Base-by-base conservation (phyloP, 1,140 invertebrate species). In the Drosophila nasuta region DNA sequence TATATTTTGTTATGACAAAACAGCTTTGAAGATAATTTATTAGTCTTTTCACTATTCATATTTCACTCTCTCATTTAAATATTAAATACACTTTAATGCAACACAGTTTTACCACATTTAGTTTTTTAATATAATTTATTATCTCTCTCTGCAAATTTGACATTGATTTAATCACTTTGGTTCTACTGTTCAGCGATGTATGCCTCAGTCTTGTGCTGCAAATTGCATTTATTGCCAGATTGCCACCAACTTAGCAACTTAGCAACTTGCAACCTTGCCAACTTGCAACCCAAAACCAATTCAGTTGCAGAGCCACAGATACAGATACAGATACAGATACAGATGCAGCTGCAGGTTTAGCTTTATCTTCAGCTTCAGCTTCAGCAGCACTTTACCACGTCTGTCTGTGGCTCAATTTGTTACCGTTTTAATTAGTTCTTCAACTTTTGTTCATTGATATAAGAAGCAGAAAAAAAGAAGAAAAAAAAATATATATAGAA, bases 341-440 rank as follows among this genome's bases (percentile, higher is more conserved):
- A n/a, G n/a, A n/a, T 13, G 11, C 38, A 58, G 20, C 25, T 49
- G 1, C 10, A 20, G 3, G 17, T 45, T 46, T 35, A 35, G 35
- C 8, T 10, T 35, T 7, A 35, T 3, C 41, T 43, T n/a, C 2
- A 1, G 4, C 2, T 43, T 43, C n/a, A 43, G n/a, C 41, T 43
- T 25, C 20, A 59, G 6, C 38, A 28, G 48, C 17, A 48, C 59
- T 49, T 46, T 51, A n/a, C 20, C 11, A 51, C 25, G 41, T 43
- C 35, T 20, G 35, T 28, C 77, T 79, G 70, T 68, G 54, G 66
- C 59, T 79, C 63, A 75, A 73, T 79, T 79, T 72, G 65, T 70
- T 87, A 38, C 48, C 56, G 60, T 86, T 79, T 28, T 82, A 86
- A 86, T 86, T 87, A 87, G 71, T 87, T 87, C 51, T 57, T 54